phyloP scores from a whole-genome alignment of 2,113 vertebrate genomes.

The Haemorhous mexicanus region DNA sequence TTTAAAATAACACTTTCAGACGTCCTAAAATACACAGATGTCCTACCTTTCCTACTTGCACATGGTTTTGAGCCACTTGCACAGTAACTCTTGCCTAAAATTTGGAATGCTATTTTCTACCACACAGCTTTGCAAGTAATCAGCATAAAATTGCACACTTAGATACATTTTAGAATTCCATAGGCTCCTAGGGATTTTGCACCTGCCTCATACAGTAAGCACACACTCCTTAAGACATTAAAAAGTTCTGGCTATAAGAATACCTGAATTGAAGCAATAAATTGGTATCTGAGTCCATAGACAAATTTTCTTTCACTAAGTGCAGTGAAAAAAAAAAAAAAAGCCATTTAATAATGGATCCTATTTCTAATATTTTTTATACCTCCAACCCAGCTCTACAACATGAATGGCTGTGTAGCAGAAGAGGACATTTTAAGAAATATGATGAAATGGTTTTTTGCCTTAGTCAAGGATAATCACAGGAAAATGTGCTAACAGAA shows the following conservation, averaged over 20 bases:
- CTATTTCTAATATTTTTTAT: background rate
- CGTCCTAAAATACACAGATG: background rate
- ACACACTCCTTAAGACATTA: background rate
- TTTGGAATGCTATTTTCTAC: background rate
- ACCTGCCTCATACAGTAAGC: background rate
- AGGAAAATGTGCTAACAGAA: background rate
- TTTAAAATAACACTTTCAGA: background rate
- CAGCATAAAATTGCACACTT: background rate
- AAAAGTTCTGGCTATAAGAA: background rate
- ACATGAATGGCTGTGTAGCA: background rate
- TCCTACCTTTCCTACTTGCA: background rate
- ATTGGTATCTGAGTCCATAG: background rate
- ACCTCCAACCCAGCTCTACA: background rate
- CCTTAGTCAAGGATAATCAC: background rate
- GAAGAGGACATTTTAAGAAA: background rate
- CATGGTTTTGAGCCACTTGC: background rate
- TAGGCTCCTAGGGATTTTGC: background rate
- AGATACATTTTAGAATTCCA: background rate
- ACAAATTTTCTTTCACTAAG: background rate
- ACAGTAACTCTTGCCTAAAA: background rate
- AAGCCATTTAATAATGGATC: background rate
- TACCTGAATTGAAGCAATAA: background rate
- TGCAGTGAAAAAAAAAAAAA: background rate
- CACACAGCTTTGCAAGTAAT: background rate
- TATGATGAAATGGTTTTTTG: background rate